Percentiles rank a stretch among this genome's conserved stretches.
These are phyloP conservation scores for Tetragonisca angustula DNA, from an alignment of 2,888 invertebrate genomes.

Conservation along the genomic window DNA sequence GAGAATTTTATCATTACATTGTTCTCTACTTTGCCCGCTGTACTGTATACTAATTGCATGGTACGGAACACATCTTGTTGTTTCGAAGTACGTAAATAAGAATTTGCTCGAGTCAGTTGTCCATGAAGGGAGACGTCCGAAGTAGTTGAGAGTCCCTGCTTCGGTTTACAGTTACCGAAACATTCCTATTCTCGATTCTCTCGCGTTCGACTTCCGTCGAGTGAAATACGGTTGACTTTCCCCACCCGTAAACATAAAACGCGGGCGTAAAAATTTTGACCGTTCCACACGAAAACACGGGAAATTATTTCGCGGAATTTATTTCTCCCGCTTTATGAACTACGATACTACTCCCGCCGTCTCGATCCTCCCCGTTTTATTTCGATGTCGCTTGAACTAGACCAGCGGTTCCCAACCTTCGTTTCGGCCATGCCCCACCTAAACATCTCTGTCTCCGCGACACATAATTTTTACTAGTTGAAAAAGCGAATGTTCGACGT, in stretches of 20 bases:
- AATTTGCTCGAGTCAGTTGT: not conserved
- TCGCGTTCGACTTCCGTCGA: constrained; percentile 6
- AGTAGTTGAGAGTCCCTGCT: not conserved
- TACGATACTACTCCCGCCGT: not conserved
- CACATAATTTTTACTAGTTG: no score
- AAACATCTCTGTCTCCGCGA: no score
- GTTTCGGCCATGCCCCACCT: no score
- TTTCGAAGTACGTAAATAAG: no score
- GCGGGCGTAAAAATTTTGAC: constrained; percentile 1
- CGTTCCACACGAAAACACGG: not conserved
- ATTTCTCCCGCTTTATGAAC: not conserved
- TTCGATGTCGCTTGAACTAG: not conserved
- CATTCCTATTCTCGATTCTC: constrained; percentile 18
- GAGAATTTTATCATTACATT: not conserved
- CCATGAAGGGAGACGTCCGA: not conserved
- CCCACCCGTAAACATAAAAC: not conserved
- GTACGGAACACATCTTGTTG: no score
- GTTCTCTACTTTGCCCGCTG: not conserved
- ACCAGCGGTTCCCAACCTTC: no score
- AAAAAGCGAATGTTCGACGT: no score
- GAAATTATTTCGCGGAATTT: not conserved
- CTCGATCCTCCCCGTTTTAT: not conserved
- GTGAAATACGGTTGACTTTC: not conserved
- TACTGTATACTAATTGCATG: not conserved
- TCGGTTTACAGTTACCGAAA: not conserved